Conservation (phyloP, 1,140 invertebrate species). For the Dendrolimus punctatus region DNA sequence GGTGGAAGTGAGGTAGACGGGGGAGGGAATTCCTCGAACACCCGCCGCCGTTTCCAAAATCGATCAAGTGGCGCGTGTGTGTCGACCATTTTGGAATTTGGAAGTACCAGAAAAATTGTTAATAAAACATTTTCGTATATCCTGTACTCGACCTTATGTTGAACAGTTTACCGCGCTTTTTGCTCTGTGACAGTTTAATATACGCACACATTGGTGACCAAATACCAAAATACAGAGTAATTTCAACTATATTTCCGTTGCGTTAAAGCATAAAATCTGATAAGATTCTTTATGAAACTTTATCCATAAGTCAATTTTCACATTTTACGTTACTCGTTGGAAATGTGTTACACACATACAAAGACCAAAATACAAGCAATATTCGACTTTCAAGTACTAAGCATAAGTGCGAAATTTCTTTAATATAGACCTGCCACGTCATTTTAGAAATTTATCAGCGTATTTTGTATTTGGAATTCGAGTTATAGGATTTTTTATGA, state of each 20-base stretch:
- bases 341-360: slow-evolving; percentile 13
- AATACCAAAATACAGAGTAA: too few species aligned
- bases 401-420: too few species aligned
- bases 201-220: not conserved
- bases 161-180: not conserved
- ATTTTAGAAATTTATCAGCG: too few species aligned
- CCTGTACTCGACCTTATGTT: slow-evolving; percentile 9
- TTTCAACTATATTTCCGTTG: too few species aligned
- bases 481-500: too few species aligned
- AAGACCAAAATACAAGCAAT: slow-evolving; percentile 26
- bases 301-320: too few species aligned
- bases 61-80: slow-evolving; percentile 58
- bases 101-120: slow-evolving; percentile 34
- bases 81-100: slow-evolving; percentile 53
- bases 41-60: slow-evolving; percentile 54
- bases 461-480: too few species aligned
- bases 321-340: too few species aligned
- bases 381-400: too few species aligned
- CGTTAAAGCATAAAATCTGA: too few species aligned
- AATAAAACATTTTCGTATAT: slow-evolving; percentile 11
- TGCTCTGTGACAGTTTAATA: not conserved
- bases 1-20: slow-evolving; percentile 10
- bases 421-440: too few species aligned
- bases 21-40: slow-evolving; percentile 20
- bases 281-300: too few species aligned